Evolutionary conservation across 2,113 vertebrate species (phyloP).

Genomic region (Fregetta grallaria): DNA sequence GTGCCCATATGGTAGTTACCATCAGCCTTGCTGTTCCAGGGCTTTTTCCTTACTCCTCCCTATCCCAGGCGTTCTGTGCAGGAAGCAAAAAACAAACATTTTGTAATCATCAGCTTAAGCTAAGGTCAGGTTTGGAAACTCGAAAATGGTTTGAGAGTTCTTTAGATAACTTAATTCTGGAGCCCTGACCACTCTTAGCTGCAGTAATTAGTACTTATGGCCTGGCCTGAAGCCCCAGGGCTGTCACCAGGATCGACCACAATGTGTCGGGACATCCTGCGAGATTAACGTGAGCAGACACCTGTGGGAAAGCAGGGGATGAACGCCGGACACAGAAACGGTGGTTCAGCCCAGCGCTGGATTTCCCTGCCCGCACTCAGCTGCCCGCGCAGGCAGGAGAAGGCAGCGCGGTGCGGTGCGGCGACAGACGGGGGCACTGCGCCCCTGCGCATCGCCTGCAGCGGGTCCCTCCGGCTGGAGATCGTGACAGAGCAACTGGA

Average conservation of each 20-base stretch:
- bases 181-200: background rate
- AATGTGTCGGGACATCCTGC: background rate
- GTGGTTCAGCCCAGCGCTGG: too few species aligned
- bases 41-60: background rate
- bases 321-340: fast-evolving
- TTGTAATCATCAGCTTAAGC: background rate
- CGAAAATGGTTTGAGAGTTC: background rate
- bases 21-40: background rate
- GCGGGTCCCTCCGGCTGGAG: background rate
- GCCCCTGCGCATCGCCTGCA: background rate
- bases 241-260: background rate
- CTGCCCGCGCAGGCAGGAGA: background rate
- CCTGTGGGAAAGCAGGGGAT: fast-evolving
- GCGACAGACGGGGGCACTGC: background rate
- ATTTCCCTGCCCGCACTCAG: fast-evolving
- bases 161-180: background rate
- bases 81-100: background rate
- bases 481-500: fast-evolving
- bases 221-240: background rate
- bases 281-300: fast-evolving
- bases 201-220: fast-evolving
- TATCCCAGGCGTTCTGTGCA: background rate
- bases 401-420: background rate
- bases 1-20: background rate
- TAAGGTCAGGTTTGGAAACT: background rate